Evolutionary conservation across 2,797 vertebrate genomes (phyloP), one percentile per base, ranked within the genome.

Genomic region (Sebastes reedi): DNA sequence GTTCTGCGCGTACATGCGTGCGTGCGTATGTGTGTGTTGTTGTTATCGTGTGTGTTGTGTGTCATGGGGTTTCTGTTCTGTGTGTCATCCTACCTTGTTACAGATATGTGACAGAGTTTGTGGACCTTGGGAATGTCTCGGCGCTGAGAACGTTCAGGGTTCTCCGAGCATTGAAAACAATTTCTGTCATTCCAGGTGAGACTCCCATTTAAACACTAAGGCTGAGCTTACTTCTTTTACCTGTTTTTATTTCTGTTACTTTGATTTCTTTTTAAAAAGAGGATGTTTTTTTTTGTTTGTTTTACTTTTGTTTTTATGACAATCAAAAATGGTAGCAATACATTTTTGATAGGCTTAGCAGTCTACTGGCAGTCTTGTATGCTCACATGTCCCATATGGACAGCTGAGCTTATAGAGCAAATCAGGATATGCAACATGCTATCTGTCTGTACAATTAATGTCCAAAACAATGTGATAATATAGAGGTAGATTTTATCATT

Each of bases 131-230:
- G 94, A 99, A 99, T 98, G 98, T 99, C 96, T 99, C 98, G 96
- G 99, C 98, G 96, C 97, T 99, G 97, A 99, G 98, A 99, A 99
- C 99, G 95, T 99, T 99, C 98, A 99, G 99, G 97, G 99, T 99
- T 98, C 98, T 99, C 96, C 98, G 99, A 98, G 99, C 99, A 96
- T 97, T 99, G 97, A 99, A 99, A 99, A 99, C 99, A 95, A 98
- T 99, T 97, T 98, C 99, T 98, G 99, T 99, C 94, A 99, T 99
- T 97, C 99, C 99, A 99, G 98, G 98, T 99, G 98, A 99, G 99
- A 97, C 94, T 92, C 95, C 91, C 93, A 90, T 95, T 97, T 96
- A 95, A 94, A 96, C 96, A 93, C 94, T 93, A 93, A 96, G 95
- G 95, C 96, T 95, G 95, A 95, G 91, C 90, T 93, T 88, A 91